phyloP scores from a whole-genome alignment of 2,797 vertebrate genomes.

The Sciaenops ocellatus region DNA sequence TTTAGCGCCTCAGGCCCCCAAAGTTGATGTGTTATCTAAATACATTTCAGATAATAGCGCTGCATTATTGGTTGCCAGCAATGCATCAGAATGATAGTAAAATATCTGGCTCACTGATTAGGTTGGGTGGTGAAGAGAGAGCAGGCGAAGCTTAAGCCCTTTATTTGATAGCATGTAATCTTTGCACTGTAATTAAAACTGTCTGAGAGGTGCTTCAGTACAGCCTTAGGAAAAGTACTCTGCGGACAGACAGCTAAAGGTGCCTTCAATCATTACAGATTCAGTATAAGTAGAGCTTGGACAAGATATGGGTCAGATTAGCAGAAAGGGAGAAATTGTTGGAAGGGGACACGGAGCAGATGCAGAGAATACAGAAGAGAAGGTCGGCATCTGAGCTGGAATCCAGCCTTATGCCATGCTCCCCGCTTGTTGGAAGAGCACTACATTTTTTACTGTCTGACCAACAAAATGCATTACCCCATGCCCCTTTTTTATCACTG shows the following conservation, averaged over 20 bases:
- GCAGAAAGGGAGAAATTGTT: slow-evolving; percentile 1
- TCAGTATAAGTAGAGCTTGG: slow-evolving; percentile 34
- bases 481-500: slow-evolving; percentile 4
- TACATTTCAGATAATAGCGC: not conserved
- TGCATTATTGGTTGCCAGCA: slow-evolving; percentile 1
- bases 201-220: slow-evolving; percentile 28
- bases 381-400: slow-evolving; percentile 1
- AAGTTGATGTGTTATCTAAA: not conserved
- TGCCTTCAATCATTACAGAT: slow-evolving; percentile 51
- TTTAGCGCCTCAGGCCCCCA: not conserved
- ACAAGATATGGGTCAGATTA: slow-evolving; percentile 28
- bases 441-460: slow-evolving; percentile 1
- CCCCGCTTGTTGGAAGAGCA: not conserved
- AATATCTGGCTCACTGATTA: slow-evolving; percentile 13
- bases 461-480: not conserved
- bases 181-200: slow-evolving; percentile 56
- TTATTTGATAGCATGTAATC: slow-evolving; percentile 37
- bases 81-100: slow-evolving; percentile 17
- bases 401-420: not conserved
- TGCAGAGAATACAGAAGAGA: slow-evolving; percentile 2
- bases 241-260: slow-evolving; percentile 30
- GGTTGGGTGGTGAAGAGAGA: slow-evolving; percentile 4
- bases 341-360: slow-evolving; percentile 15
- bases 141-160: slow-evolving; percentile 19
- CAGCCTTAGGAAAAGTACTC: slow-evolving; percentile 20